These are phyloP conservation scores for Prolemur simus DNA, from an alignment of 2,113 vertebrate species.

Conservation along the genomic window DNA sequence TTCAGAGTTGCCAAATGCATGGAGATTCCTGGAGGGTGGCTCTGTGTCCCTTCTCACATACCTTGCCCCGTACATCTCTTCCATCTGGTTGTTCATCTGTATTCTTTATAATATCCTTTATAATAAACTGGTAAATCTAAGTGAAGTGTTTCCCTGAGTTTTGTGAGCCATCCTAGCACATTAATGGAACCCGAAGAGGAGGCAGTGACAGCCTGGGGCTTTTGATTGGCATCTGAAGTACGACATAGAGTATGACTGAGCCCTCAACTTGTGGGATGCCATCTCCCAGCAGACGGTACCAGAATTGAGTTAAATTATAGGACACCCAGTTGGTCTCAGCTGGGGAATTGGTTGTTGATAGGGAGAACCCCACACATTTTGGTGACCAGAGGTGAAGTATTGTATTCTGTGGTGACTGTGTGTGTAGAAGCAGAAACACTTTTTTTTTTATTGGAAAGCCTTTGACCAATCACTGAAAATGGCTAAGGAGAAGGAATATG, in stretches of 20 bases:
- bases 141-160: neutral
- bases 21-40: neutral
- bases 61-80: neutral
- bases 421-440: neutral
- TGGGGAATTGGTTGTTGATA: neutral
- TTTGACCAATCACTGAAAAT: neutral
- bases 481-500: neutral
- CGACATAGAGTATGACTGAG: neutral
- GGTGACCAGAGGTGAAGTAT: neutral
- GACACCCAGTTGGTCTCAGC: neutral
- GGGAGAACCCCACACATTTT: neutral
- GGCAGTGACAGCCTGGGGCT: neutral
- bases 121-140: neutral
- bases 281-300: neutral
- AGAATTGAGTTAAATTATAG: neutral
- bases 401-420: neutral
- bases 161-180: neutral
- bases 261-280: neutral
- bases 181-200: neutral
- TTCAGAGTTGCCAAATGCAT: neutral
- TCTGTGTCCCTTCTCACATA: neutral
- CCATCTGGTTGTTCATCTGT: neutral
- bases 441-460: neutral
- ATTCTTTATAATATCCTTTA: neutral
- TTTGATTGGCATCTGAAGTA: neutral